A percentile compares a stretch with the other conserved stretches of the same genome.
phyloP scores from a whole-genome alignment of 2,113 vertebrate species.

The Gopherus flavomarginatus region DNA sequence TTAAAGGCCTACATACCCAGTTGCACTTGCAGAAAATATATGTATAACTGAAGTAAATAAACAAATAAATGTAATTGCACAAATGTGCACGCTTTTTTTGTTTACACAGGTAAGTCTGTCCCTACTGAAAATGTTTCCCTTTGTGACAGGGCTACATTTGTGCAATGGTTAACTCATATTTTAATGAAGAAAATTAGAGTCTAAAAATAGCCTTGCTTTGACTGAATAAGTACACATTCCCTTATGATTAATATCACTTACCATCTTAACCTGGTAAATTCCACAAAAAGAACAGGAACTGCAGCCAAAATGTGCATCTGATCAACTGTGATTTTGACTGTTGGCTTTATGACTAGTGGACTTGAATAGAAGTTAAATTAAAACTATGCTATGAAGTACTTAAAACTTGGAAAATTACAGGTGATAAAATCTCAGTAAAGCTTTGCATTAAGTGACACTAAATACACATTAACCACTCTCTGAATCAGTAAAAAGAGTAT shows the following conservation, averaged over 20 bases:
- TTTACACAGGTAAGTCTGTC: background rate
- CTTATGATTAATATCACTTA: slow-evolving; percentile 18
- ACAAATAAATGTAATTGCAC: background rate
- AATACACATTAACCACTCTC: background rate
- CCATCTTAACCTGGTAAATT: slow-evolving; percentile 14
- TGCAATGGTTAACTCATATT: background rate
- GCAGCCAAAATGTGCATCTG: background rate
- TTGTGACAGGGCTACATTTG: background rate
- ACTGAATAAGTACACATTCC: background rate
- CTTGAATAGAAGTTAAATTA: slow-evolving; percentile 21
- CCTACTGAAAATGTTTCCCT: background rate
- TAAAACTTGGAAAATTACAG: slow-evolving; percentile 43
- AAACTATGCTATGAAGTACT: background rate
- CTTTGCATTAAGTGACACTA: slow-evolving; percentile 30
- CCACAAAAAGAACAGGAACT: background rate
- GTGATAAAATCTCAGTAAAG: slow-evolving; percentile 40
- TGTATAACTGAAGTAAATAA: background rate
- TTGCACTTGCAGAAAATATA: background rate
- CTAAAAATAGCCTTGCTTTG: background rate
- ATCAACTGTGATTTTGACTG: slow-evolving; percentile 31
- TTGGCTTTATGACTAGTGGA: background rate
- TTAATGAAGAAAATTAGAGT: slow-evolving; percentile 16
- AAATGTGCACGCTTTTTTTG: background rate
- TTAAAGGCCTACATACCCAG: background rate
- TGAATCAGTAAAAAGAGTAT: background rate